Conservation (phyloP, 2,797 vertebrate genomes). For the Etheostoma perlongum region DNA sequence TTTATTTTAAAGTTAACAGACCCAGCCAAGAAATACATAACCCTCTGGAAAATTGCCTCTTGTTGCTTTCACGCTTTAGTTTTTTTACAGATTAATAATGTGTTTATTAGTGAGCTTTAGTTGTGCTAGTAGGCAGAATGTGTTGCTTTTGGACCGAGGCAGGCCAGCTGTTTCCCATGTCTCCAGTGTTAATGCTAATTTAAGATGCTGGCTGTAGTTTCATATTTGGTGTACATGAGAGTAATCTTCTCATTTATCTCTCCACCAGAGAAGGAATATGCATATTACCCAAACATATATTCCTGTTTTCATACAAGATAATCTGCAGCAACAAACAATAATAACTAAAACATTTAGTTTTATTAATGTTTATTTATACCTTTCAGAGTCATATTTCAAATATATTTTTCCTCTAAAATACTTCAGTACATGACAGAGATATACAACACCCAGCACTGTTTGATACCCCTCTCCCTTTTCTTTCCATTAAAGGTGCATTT, state of each 20-base stretch:
- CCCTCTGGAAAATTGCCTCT: not conserved
- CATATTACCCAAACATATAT: not conserved
- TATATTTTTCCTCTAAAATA: constrained; percentile 86
- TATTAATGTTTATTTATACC: constrained; percentile 84
- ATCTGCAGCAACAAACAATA: constrained; percentile 24
- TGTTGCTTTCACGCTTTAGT: not conserved
- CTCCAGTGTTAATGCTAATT: not conserved
- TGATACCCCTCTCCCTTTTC: constrained; percentile 55
- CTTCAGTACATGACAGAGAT: constrained; percentile 84
- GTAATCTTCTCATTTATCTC: not conserved
- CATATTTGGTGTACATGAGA: not conserved
- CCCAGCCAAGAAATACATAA: not conserved
- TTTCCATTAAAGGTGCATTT: constrained; percentile 61
- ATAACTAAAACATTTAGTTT: constrained; percentile 53
- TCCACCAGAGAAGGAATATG: not conserved
- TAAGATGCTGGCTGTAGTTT: not conserved
- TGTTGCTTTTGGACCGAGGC: not conserved
- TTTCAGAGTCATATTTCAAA: constrained; percentile 85
- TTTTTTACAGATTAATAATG: not conserved
- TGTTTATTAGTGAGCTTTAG: not conserved
- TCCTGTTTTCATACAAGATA: not conserved
- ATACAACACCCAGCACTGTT: constrained; percentile 79
- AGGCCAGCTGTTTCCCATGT: too few relatives aligned
- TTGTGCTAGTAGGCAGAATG: not conserved
- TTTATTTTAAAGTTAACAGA: not conserved